Conservation (phyloP, 2,888 invertebrate genomes). For the Morpho helenor region DNA sequence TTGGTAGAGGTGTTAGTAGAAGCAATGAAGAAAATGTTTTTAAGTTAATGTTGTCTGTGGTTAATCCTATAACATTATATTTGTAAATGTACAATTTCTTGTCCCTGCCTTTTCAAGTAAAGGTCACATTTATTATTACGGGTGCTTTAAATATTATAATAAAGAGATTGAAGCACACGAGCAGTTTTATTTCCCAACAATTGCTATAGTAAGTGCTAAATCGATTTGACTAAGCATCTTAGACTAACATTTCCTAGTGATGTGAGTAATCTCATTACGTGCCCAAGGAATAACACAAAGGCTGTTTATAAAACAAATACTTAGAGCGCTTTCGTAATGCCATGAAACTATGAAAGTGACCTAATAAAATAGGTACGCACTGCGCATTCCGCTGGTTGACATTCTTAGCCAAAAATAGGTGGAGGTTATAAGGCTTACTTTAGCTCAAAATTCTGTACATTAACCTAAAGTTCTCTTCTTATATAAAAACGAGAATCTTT, state of each 20-base stretch:
- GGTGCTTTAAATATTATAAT: no score
- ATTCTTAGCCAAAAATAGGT: constrained; percentile 10
- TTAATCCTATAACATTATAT: no score
- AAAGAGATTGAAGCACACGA: no score
- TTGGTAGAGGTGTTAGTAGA: no score
- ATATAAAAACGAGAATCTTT: no score
- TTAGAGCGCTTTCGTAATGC: constrained; percentile 45
- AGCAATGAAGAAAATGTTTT: no score
- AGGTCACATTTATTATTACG: no score
- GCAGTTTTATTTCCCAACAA: no score
- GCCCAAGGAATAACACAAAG: constrained; percentile 57
- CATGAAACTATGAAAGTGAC: constrained; percentile 10
- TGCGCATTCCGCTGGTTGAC: constrained; percentile 11
- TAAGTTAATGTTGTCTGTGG: no score
- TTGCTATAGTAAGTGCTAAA: background rate
- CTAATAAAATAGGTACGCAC: constrained; percentile 16
- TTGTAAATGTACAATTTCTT: no score
- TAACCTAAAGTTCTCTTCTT: background rate
- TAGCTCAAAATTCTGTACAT: background rate
- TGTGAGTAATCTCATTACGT: constrained; percentile 30
- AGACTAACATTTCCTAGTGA: constrained; percentile 17
- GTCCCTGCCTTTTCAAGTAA: no score
- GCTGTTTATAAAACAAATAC: constrained; percentile 71
- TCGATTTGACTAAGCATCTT: constrained; percentile 9
- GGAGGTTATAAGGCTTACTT: constrained; percentile 9